These are phyloP conservation scores for Epizoanthus rinbou DNA, from an alignment of 92 coral and sea anemone genomes.

Conservation along the genomic window DNA sequence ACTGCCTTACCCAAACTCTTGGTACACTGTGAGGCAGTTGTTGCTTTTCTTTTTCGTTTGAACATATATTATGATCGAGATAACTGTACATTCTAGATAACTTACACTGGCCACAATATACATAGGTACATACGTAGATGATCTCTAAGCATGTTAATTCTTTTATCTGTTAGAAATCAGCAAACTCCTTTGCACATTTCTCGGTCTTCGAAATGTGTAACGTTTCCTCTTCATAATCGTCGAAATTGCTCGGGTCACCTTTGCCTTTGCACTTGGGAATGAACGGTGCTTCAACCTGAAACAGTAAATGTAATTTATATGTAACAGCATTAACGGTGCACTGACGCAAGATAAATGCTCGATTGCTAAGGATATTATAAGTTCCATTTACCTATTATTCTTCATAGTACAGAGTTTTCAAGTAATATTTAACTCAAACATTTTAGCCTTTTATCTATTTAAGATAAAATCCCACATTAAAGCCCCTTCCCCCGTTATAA, in stretches of 20 bases:
- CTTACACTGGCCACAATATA: constrained; percentile 41
- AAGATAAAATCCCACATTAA: too few relatives aligned
- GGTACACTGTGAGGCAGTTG: constrained; percentile 20
- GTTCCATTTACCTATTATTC: too few relatives aligned
- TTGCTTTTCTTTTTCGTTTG: constrained; percentile 11
- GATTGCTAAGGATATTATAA: too few relatives aligned
- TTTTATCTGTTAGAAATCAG: constrained; percentile 83
- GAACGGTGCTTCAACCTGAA: constrained; percentile 98
- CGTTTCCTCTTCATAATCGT: constrained; percentile 97
- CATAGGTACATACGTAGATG: constrained; percentile 43
- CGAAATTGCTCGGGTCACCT: constrained; percentile 99
- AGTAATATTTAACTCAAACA: too few relatives aligned
- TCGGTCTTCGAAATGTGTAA: constrained; percentile 92
- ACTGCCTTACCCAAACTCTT: constrained; percentile 28
- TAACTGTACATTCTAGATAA: constrained; percentile 49
- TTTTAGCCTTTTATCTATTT: too few relatives aligned
- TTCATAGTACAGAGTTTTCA: too few relatives aligned
- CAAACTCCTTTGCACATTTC: constrained; percentile 99
- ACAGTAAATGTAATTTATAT: not conserved
- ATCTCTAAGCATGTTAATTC: constrained; percentile 39
- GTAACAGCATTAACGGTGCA: too few relatives aligned
- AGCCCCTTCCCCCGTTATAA: too few relatives aligned
- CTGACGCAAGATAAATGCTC: too few relatives aligned
- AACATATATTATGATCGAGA: constrained; percentile 45
- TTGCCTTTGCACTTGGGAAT: constrained; percentile 99